These are phyloP conservation scores for Caloenas nicobarica DNA, from an alignment of 2,113 vertebrate species.

Conservation along the genomic window DNA sequence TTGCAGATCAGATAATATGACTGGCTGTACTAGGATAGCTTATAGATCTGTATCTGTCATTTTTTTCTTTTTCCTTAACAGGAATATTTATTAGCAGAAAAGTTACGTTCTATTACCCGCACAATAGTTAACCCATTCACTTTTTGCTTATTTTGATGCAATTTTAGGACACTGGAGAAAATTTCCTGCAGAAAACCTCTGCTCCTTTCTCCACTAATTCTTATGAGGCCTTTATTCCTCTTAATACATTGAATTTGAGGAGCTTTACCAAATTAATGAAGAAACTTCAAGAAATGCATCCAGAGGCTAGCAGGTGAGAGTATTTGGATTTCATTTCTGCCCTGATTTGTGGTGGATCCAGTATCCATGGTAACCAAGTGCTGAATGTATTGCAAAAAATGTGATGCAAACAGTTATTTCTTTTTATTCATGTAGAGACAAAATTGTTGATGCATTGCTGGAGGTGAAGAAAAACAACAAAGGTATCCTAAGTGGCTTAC, in stretches of 20 bases:
- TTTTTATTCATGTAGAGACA: constrained; percentile 15
- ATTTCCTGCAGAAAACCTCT: constrained; percentile 24
- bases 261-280: constrained; percentile 74
- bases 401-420: not conserved
- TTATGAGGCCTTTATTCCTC: constrained; percentile 23
- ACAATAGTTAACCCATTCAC: not conserved
- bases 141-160: not conserved
- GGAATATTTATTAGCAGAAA: not conserved
- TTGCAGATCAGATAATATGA: not conserved
- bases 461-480: constrained; percentile 63
- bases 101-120: not conserved
- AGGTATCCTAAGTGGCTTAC: constrained; percentile 67
- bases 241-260: constrained; percentile 58
- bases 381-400: not conserved
- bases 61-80: not conserved
- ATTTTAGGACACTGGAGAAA: constrained; percentile 54
- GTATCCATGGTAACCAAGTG: not conserved
- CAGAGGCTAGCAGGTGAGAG: constrained; percentile 64
- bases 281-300: constrained; percentile 63
- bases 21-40: not conserved
- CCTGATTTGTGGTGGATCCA: not conserved
- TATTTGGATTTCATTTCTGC: not conserved
- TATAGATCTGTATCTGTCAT: not conserved
- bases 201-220: not conserved
- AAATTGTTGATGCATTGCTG: constrained; percentile 66